These are phyloP conservation scores for Aleadryas rufinucha DNA, from an alignment of 2,113 vertebrate genomes.

Conservation along the genomic window DNA sequence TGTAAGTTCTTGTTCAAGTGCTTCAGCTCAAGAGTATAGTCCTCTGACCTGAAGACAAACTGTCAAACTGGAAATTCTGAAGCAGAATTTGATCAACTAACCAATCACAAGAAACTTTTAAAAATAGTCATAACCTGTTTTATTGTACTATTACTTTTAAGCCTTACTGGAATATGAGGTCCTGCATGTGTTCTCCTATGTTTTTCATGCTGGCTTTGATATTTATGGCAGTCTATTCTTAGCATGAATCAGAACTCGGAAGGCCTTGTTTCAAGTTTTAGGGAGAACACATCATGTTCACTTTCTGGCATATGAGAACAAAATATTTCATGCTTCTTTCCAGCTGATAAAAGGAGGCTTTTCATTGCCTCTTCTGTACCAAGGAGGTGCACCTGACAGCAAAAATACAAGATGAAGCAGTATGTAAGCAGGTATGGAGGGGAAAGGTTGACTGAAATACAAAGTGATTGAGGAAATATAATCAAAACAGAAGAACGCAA, in stretches of 20 bases:
- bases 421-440: not conserved
- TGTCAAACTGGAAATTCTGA: not conserved
- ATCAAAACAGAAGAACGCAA: not conserved
- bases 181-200: not conserved
- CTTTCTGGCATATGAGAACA: not conserved
- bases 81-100: not conserved
- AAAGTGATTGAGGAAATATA: not conserved
- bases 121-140: not conserved
- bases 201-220: not conserved
- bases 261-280: not conserved
- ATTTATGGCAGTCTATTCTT: not conserved
- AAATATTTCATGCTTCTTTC: not conserved
- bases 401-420: not conserved
- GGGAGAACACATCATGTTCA: not conserved
- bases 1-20: not conserved
- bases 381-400: not conserved
- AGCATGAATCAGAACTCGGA: not conserved
- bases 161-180: not conserved
- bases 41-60: not conserved
- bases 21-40: not conserved
- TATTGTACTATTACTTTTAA: not conserved
- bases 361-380: not conserved
- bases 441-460: not conserved
- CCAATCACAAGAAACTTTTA: not conserved
- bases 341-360: not conserved